Base-by-base conservation (phyloP, 2,797 vertebrate genomes). In the Macropodus opercularis region DNA sequence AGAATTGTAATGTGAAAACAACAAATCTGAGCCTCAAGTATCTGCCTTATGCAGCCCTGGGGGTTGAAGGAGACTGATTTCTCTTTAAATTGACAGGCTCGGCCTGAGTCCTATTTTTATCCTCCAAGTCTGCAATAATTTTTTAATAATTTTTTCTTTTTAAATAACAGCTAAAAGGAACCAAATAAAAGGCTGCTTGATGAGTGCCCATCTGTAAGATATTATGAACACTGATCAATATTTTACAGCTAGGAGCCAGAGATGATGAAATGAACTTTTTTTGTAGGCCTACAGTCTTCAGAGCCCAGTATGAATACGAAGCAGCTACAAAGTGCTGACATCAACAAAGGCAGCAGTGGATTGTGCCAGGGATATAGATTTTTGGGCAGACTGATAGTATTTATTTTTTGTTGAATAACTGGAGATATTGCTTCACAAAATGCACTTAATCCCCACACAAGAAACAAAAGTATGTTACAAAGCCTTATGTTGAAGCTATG, bases 361-460 rank as follows among this genome's bases (percentile, higher is more conserved):
- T 58, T 69, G 63, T 74, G 69, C 64, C 81, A 79, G 38, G 69
- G 58, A 75, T 87, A 86, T 80, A 43, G 70, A 75, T 80, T 80
- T 84, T 79, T 72, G 44, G 43, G 57, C n/a, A 63, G 56, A 52
- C 27, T 62, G 59, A 56, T 71, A 85, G 82, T 63, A 77, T 84
- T 81, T 69, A 55, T 81, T 78, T 77, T 80, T 69, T 77, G 67
- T 87, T 82, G 73, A 86, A 84, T 77, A 81, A 72, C 63, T 63
- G 39, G 72, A 84, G 72, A 74, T 84, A 77, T 83, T 80, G 74
- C 58, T 52, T 75, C 43, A 69, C 62, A 75, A 70, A 77, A 74
- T 72, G 61, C 55, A 73, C 58, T 22, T 53, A 64, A 63, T 79
- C 48, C 38, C 52, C 44, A 63, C 48, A 12, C 13, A 10, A 18